Conservation (phyloP, 1,140 invertebrate species). For the Drosophila sulfurigaster region DNA sequence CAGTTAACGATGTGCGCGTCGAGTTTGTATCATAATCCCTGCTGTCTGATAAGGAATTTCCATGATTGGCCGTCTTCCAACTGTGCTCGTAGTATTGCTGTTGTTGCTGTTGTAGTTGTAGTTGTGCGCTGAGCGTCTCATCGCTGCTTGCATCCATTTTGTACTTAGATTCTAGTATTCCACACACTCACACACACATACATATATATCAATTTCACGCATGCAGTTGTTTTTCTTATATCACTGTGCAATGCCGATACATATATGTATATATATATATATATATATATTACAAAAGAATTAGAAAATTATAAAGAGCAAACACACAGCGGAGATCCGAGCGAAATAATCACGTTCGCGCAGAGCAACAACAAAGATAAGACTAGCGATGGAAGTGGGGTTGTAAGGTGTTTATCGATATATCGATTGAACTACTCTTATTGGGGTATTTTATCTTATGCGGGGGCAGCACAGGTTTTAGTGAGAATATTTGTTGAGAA, state of each 20-base stretch:
- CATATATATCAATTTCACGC: constrained; percentile 31
- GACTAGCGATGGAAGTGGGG: constrained; percentile 35
- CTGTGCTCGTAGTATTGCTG: constrained; percentile 49
- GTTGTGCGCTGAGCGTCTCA: constrained; percentile 39
- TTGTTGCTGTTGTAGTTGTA: constrained; percentile 55
- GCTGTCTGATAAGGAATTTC: constrained; percentile 79
- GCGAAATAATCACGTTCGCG: constrained; percentile 57
- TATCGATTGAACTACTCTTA: neutral
- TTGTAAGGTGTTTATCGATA: constrained; percentile 29
- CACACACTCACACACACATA: constrained; percentile 46
- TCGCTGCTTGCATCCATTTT: constrained; percentile 65
- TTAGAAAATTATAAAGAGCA: constrained; percentile 58
- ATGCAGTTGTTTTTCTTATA: constrained; percentile 64
- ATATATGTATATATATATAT: constrained; percentile 32
- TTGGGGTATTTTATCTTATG: constrained; percentile 1
- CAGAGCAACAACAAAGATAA: constrained; percentile 66
- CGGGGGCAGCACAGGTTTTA: neutral
- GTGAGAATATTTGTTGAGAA: neutral
- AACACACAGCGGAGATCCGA: constrained; percentile 41
- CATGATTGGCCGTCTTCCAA: constrained; percentile 54
- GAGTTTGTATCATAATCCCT: constrained; percentile 80
- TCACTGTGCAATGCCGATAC: constrained; percentile 62
- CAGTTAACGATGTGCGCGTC: constrained; percentile 70
- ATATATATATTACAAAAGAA: constrained; percentile 65
- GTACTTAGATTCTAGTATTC: constrained; percentile 62